Conservation (phyloP, 2,797 vertebrate genomes). For the Muscicapa striata region DNA sequence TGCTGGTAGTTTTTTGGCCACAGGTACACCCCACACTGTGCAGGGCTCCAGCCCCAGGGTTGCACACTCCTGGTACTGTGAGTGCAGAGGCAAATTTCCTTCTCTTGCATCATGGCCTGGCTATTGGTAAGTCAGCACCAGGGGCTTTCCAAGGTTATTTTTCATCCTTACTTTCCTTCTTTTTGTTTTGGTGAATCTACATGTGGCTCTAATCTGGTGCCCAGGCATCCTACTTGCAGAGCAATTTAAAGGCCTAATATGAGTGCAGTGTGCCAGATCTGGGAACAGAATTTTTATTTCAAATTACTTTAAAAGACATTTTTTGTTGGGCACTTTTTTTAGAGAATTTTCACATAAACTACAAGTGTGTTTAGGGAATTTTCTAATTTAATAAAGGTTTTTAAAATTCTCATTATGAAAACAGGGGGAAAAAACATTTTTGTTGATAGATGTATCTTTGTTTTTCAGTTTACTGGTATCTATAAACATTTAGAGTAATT, state of each 20-base stretch:
- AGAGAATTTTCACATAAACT: neutral
- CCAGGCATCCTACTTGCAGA: neutral
- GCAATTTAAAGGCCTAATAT: neutral
- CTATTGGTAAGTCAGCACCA: neutral
- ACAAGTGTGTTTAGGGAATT: neutral
- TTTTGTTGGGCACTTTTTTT: neutral
- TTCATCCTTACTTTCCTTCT: neutral
- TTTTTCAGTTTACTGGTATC: neutral
- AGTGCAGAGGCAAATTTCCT: neutral
- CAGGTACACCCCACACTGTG: rapidly evolving
- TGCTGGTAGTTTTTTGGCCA: neutral
- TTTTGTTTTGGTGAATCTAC: neutral
- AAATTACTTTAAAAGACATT: neutral
- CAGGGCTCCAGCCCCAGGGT: neutral
- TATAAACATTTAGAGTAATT: neutral
- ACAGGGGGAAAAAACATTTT: neutral
- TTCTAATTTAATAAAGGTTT: neutral
- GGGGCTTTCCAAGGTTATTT: neutral
- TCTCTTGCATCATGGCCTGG: neutral
- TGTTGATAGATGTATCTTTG: neutral
- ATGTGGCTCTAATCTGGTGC: neutral
- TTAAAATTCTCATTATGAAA: neutral
- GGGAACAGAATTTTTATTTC: neutral
- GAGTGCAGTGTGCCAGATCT: neutral
- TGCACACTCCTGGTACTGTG: neutral